Percentiles rank a stretch among this genome's conserved stretches.
phyloP scores from a whole-genome alignment of 2,113 vertebrate species.

The Arvicanthis niloticus region DNA sequence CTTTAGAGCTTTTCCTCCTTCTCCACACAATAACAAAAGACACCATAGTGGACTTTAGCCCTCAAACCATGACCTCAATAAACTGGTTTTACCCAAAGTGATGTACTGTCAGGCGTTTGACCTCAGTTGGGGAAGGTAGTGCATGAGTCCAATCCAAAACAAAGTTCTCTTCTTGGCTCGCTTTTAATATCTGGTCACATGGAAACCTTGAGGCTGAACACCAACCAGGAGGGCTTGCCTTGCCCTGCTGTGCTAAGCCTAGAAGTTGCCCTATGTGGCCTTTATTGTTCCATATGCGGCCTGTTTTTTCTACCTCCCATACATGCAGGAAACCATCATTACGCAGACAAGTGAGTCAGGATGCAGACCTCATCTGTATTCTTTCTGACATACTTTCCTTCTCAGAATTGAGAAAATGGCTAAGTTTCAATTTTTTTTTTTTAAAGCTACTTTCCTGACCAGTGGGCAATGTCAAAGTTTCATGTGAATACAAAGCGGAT shows the following conservation, averaged over 20 bases:
- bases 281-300: accelerated
- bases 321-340: accelerated
- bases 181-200: neutral
- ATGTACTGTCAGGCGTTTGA: neutral
- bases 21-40: neutral
- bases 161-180: neutral
- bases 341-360: neutral
- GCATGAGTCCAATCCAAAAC: neutral
- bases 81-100: neutral
- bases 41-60: neutral
- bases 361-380: neutral
- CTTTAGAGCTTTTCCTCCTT: neutral
- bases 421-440: neutral
- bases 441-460: too few relatives aligned
- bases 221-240: neutral
- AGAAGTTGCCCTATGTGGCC: accelerated
- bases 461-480: accelerated
- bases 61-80: too few relatives aligned
- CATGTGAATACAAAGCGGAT: accelerated
- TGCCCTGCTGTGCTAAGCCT: too few relatives aligned
- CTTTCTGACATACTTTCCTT: neutral
- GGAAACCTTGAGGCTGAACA: neutral
- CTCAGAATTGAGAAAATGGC: neutral
- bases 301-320: neutral
- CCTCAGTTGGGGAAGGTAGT: neutral